Evolutionary conservation across 1,140 invertebrate species (phyloP).

Genomic region (Pachyrhynchus sulphureomaculatus): DNA sequence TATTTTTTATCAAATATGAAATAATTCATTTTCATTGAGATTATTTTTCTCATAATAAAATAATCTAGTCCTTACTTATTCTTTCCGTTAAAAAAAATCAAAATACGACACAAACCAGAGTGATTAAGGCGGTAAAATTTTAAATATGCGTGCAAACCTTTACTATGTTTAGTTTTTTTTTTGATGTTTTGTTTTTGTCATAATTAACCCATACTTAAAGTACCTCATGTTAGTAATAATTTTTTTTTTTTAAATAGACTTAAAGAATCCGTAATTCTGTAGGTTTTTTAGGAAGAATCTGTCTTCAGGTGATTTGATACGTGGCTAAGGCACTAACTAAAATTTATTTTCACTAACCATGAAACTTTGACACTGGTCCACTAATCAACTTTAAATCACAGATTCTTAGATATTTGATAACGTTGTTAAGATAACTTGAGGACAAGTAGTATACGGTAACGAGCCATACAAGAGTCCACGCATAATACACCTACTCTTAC

Average conservation of each 20-base stretch:
- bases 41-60: no score
- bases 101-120: background rate
- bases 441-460: slow-evolving; percentile 6
- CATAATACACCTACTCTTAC: slow-evolving; percentile 24
- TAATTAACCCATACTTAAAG: no score
- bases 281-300: background rate
- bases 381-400: slow-evolving; percentile 13
- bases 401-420: background rate
- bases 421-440: background rate
- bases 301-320: slow-evolving; percentile 15
- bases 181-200: no score
- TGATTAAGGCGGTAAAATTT: background rate
- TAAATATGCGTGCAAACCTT: background rate
- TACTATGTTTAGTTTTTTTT: background rate
- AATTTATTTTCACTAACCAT: slow-evolving; percentile 12
- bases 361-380: slow-evolving; percentile 8
- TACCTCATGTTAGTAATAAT: no score
- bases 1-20: no score
- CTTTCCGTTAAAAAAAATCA: background rate
- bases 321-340: slow-evolving; percentile 17
- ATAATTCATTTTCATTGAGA: no score
- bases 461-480: slow-evolving; percentile 11
- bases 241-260: no score
- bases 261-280: background rate
- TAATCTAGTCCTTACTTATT: no score